Evolutionary conservation across 2,888 invertebrate species (phyloP).

Genomic region (Cyclophora albipunctata): DNA sequence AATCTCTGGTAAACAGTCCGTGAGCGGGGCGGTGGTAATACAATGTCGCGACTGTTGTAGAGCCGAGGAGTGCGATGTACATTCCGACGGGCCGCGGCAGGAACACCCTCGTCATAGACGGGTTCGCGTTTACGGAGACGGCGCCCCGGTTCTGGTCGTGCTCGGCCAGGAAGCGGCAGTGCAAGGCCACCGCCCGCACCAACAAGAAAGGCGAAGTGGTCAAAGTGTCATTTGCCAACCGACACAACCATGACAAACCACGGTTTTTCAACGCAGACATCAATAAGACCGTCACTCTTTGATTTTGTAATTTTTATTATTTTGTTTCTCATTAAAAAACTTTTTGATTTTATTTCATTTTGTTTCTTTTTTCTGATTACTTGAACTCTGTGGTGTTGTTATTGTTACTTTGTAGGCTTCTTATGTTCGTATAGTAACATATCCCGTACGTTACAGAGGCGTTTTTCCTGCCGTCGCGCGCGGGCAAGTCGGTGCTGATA

Average conservation of each 20-base stretch:
- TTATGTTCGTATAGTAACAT: background rate
- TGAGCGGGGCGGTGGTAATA: too few species aligned
- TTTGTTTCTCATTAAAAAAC: background rate
- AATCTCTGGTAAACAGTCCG: too few species aligned
- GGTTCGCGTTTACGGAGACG: constrained; percentile 43
- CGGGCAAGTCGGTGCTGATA: constrained; percentile 65
- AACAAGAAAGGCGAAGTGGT: constrained; percentile 46
- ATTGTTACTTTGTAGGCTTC: too few species aligned
- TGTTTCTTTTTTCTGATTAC: background rate
- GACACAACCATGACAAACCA: constrained; percentile 51
- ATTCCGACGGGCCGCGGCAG: constrained; percentile 50
- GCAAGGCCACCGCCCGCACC: constrained; percentile 48
- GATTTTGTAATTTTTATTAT: background rate
- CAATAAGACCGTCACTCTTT: constrained; percentile 38
- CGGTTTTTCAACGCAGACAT: constrained; percentile 46
- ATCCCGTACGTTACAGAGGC: constrained; percentile 42
- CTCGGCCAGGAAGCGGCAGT: constrained; percentile 34
- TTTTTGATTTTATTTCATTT: background rate
- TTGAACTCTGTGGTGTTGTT: too few species aligned
- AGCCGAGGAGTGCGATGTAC: constrained; percentile 41
- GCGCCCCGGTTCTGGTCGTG: constrained; percentile 42
- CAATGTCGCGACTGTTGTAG: constrained; percentile 26
- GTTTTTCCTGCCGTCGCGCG: constrained; percentile 64
- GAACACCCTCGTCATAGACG: constrained; percentile 43
- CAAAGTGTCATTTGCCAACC: constrained; percentile 21